Conservation (phyloP, 2,113 vertebrate species). For the Muscicapa adusta region DNA sequence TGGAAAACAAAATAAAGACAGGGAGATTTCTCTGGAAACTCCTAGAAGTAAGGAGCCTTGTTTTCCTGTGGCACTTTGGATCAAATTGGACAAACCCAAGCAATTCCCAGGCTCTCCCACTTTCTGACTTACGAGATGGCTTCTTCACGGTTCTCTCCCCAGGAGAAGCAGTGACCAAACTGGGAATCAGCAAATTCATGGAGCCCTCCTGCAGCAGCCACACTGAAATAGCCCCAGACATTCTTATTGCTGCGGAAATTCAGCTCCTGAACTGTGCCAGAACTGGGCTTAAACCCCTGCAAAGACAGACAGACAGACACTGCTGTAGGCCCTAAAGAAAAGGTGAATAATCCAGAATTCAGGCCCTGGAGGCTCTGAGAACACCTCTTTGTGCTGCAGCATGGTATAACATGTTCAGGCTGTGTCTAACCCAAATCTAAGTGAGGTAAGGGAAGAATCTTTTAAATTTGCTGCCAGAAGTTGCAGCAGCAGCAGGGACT, state of each 20-base stretch:
- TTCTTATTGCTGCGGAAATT: constrained; percentile 99
- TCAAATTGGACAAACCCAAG: background rate
- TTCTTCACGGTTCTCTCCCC: constrained; percentile 98
- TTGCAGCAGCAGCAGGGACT: background rate
- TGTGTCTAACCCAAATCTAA: background rate
- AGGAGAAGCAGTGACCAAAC: constrained; percentile 98
- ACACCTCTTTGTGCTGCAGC: background rate
- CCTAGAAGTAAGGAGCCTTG: background rate
- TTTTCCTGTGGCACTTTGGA: background rate
- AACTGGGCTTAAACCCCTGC: constrained; percentile 98
- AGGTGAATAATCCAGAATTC: background rate
- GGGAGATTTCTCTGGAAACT: background rate
- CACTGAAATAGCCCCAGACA: constrained; percentile 99
- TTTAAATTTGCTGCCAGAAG: background rate
- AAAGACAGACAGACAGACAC: constrained; percentile 30
- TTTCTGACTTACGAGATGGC: constrained; percentile 90
- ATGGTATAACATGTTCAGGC: accelerated
- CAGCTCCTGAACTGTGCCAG: constrained; percentile 95
- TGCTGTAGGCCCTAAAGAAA: background rate
- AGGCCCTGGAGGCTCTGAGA: background rate
- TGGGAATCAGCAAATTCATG: constrained; percentile 98
- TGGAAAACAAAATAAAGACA: background rate
- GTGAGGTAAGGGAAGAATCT: background rate
- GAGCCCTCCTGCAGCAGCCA: constrained; percentile 94
- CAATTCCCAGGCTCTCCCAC: background rate